Base-by-base conservation (phyloP, 2,888 invertebrate species). In the Charanyca ferruginea region DNA sequence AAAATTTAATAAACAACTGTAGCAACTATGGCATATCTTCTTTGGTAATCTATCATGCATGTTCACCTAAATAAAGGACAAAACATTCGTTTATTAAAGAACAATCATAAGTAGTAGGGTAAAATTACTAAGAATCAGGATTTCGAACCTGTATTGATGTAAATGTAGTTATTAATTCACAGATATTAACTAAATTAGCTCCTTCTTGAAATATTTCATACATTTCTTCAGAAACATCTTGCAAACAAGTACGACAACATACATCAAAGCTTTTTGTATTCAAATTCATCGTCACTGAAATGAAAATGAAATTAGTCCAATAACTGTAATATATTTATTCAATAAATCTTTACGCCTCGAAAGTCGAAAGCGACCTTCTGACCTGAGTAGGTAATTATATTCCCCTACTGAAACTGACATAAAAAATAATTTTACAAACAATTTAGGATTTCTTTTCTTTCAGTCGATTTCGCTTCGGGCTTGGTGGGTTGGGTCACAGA, bases 201-300 rank as follows among this genome's bases (percentile, higher is more conserved):
- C 61, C 78, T 35, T 86, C 73, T 23, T 84, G 75, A 77, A 91
- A 93, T 77, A 94, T 84, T 81, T 90, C 85, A 57, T 86, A 85
- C 87, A 89, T 88, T 71, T 84, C 84, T 51, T 65, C 77, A 16
- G 88, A 82, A 53, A 80, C 80, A 73, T 85, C 81, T 60, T 84
- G 85, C 68, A 94, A 80, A 75, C 95, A 95, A 16, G 94, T 94
- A 62, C 94, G 89, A 73, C 94, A 94, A 64, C 89, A 90, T 28
- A 74, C 79, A 25, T 85, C 85, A 49, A 85, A 70, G 49, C 85
- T 80, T 38, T 66, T 55, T 16, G 9, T 22, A 45, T 58, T 51
- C 5, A 51, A 54, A 59, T 44, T 47, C 38, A 23, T 64, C n/a
- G 47, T 49, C 32, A 51, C 42, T 44, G 22, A 22, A 52, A 44